These are phyloP conservation scores for Liparis tanakae DNA, from an alignment of 2,797 vertebrate genomes.

Conservation along the genomic window DNA sequence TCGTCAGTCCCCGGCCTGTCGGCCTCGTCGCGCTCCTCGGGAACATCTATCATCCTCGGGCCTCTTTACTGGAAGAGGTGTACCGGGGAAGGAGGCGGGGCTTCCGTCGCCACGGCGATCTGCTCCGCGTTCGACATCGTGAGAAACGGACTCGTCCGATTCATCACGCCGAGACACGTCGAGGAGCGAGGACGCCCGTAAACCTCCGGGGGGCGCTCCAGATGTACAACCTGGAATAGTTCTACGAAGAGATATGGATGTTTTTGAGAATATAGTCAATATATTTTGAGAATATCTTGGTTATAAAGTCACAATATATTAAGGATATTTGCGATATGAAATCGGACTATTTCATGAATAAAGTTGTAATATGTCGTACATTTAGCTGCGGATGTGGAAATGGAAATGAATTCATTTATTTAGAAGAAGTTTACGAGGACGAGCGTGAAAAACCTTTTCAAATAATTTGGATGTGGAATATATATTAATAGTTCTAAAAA, in stretches of 20 bases:
- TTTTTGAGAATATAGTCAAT: neutral
- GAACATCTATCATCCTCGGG: slow-evolving; percentile 76
- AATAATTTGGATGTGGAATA: too few species aligned
- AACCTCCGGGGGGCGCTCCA: slow-evolving; percentile 15
- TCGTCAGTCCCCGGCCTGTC: slow-evolving; percentile 74
- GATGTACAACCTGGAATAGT: neutral
- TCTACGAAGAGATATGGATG: neutral
- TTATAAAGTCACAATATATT: neutral
- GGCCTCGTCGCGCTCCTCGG: slow-evolving; percentile 72
- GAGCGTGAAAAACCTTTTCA: too few species aligned
- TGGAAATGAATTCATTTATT: neutral
- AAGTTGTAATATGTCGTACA: neutral
- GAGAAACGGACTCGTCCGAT: too few species aligned
- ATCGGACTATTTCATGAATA: neutral
- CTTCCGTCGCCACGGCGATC: too few species aligned
- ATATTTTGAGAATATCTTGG: neutral
- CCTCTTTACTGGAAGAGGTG: too few species aligned
- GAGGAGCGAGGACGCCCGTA: too few species aligned
- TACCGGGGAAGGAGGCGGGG: too few species aligned
- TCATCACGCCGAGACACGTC: too few species aligned
- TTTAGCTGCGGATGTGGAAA: neutral
- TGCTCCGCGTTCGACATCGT: too few species aligned
- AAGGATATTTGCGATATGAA: neutral
- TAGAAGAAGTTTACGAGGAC: too few species aligned
- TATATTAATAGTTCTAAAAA: too few species aligned